Base-by-base conservation (phyloP, 1,140 invertebrate species). In the Camponotus pennsylvanicus region DNA sequence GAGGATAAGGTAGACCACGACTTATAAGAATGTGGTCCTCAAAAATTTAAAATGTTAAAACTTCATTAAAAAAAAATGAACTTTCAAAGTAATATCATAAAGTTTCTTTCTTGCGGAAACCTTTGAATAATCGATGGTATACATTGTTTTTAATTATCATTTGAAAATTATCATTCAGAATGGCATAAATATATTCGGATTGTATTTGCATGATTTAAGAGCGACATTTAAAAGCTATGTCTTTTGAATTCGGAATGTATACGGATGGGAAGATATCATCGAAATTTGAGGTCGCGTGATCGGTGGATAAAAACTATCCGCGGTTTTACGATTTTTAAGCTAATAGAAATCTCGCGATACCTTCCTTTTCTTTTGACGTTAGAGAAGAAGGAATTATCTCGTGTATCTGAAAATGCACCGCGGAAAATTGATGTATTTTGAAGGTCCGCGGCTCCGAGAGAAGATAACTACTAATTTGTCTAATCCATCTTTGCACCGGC, bases 381-480 rank as follows among this genome's bases (percentile, higher is more conserved):
- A n/a, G 32, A 5, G 4, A 45, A 21, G 8, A 55, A 52, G n/a
- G 80, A 27, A 32, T 40, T 63, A 76, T 15, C 7, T 40, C 27
- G n/a, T 8, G 13, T 8, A 45, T 55, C 7, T 57, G 37, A 64
- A 75, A 77, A 66, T 61, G 59, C 59, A 55, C 32, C 13, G 32
- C 21, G 76, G 49, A 34, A 64, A 78, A 85, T 77, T 82, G 73
- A 77, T 64, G 73, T 55, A 78, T 66, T 66, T 78, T 18, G 59
- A 64, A 42, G 45, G 59, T 3, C 15, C 59, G 82, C 27, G n/a
- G 73, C 73, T 42, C 34, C 40, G 55, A 37, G 64, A 61, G 42
- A 86, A 82, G 66, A 67, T 86, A 61, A 86, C 66, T 80, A 86
- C 64, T 86, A 86, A 86, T 86, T 86, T 86, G 84, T 86, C 84